A percentile compares a stretch with the other conserved stretches of the same genome.
Evolutionary conservation across 2,797 vertebrate species (phyloP).

Genomic region (Sebastes hopkinsi): DNA sequence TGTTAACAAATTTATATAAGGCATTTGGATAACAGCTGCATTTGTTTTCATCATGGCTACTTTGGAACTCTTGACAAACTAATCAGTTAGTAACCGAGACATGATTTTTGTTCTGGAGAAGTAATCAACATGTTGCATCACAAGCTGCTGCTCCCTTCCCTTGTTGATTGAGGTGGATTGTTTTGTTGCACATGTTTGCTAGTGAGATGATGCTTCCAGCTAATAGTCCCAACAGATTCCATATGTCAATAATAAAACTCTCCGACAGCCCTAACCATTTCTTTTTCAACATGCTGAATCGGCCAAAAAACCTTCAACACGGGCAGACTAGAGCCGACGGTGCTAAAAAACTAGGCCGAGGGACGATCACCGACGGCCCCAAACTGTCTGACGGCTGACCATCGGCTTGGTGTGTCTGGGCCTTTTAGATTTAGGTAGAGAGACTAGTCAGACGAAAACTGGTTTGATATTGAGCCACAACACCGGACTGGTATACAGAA

Average conservation of each 20-base stretch:
- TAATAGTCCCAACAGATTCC: constrained; percentile 11
- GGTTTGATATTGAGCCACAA: too few relatives aligned
- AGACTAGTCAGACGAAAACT: too few relatives aligned
- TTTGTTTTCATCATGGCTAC: background rate
- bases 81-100: background rate
- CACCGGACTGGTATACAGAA: too few relatives aligned
- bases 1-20: constrained; percentile 11
- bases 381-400: too few relatives aligned
- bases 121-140: background rate
- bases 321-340: too few relatives aligned
- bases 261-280: background rate
- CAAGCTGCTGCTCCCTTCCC: background rate
- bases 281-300: background rate
- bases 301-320: too few relatives aligned
- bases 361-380: too few relatives aligned
- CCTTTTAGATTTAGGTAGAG: too few relatives aligned
- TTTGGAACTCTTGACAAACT: background rate
- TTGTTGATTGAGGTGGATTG: background rate
- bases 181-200: background rate
- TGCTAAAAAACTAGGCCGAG: too few relatives aligned
- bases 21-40: background rate
- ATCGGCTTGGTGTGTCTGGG: too few relatives aligned
- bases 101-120: background rate
- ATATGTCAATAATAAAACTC: constrained; percentile 4
- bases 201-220: constrained; percentile 3